phyloP scores from a whole-genome alignment of 2,797 vertebrate species.

The Caiman crocodilus region DNA sequence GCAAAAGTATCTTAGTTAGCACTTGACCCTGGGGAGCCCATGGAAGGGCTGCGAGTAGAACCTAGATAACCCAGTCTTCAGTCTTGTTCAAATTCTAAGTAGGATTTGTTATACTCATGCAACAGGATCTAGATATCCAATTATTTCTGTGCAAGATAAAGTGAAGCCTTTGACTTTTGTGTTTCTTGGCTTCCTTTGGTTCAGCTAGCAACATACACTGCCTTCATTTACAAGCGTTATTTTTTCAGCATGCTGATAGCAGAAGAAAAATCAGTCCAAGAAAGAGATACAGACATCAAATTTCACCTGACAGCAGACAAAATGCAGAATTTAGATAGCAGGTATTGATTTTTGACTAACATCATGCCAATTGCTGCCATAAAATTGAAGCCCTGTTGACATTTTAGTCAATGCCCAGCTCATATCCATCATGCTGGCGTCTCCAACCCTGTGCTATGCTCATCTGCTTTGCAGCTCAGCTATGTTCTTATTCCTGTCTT shows the following conservation, averaged over 20 bases:
- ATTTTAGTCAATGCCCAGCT: constrained; percentile 67
- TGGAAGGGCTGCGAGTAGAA: neutral
- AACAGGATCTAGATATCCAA: constrained; percentile 32
- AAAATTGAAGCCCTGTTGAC: constrained; percentile 69
- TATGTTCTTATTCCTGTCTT: neutral
- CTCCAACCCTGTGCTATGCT: constrained; percentile 35
- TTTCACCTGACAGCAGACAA: constrained; percentile 60
- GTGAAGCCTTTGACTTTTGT: constrained; percentile 47
- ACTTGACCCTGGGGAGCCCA: neutral
- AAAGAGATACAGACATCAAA: constrained; percentile 75
- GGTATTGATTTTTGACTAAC: constrained; percentile 72
- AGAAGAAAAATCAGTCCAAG: constrained; percentile 48
- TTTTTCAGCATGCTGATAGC: constrained; percentile 67
- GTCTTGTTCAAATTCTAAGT: neutral
- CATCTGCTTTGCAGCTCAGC: constrained; percentile 1
- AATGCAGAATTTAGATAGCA: constrained; percentile 72
- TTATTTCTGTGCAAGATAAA: constrained; percentile 67
- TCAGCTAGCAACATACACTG: constrained; percentile 55
- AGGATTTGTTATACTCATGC: constrained; percentile 41
- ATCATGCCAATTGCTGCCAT: constrained; percentile 66
- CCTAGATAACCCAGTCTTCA: neutral
- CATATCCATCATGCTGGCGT: neutral
- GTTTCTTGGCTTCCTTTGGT: constrained; percentile 49
- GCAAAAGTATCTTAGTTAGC: neutral
- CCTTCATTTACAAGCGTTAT: constrained; percentile 65